These are phyloP conservation scores for Stegostoma tigrinum DNA, from an alignment of 2,113 vertebrate species.

Conservation along the genomic window DNA sequence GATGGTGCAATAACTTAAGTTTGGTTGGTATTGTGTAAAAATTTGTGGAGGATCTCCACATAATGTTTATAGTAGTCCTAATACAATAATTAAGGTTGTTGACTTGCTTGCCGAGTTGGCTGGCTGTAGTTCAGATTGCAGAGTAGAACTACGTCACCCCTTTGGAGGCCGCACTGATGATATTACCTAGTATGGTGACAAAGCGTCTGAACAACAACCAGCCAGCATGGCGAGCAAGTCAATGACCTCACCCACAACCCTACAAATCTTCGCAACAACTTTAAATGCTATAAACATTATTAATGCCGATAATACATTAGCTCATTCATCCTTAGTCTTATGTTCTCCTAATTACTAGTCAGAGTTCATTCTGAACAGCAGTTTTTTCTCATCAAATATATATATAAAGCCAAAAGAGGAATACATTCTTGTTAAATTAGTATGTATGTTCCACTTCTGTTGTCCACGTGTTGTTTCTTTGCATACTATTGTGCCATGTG, in stretches of 20 bases:
- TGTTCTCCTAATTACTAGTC: not conserved
- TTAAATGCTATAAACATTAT: not conserved
- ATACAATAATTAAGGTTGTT: too few relatives aligned
- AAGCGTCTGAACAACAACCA: too few relatives aligned
- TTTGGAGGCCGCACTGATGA: too few relatives aligned
- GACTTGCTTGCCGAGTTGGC: too few relatives aligned
- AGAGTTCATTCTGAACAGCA: not conserved
- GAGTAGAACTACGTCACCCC: too few relatives aligned
- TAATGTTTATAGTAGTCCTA: too few relatives aligned
- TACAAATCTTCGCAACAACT: too few relatives aligned
- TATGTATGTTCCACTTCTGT: not conserved
- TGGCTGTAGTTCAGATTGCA: too few relatives aligned
- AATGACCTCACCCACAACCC: too few relatives aligned
- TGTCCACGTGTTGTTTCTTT: not conserved
- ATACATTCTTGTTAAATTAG: not conserved
- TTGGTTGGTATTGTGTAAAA: not conserved
- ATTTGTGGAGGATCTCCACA: too few relatives aligned
- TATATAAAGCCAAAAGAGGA: not conserved
- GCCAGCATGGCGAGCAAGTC: too few relatives aligned
- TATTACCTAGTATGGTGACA: too few relatives aligned
- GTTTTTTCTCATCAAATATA: not conserved
- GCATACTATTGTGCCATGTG: not conserved
- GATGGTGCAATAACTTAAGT: not conserved
- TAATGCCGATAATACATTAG: not conserved
- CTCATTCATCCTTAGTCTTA: not conserved